These are phyloP conservation scores for Chesias legatella DNA, from an alignment of 2,888 invertebrate species.

Conservation along the genomic window DNA sequence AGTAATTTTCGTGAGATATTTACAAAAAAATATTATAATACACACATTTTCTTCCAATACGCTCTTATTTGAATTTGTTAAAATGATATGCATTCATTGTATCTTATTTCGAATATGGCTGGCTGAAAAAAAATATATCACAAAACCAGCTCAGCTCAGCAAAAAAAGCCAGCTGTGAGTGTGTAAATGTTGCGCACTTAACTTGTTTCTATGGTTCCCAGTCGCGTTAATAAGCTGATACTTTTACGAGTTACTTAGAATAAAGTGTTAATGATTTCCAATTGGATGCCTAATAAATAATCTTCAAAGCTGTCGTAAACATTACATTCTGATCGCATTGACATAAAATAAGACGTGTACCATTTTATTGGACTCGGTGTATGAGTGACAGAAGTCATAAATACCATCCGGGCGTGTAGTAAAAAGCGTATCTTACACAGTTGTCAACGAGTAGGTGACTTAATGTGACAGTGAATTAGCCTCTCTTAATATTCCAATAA, in stretches of 20 bases:
- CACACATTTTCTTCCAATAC: too few relatives aligned
- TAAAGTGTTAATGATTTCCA: conserved; percentile 36
- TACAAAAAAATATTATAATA: too few relatives aligned
- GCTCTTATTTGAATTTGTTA: too few relatives aligned
- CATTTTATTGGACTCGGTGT: conserved; percentile 53
- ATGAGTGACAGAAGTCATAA: conserved; percentile 64
- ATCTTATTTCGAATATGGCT: too few relatives aligned
- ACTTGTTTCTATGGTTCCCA: conserved; percentile 22
- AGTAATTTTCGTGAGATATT: too few relatives aligned
- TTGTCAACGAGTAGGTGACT: conserved; percentile 54
- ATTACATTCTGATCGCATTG: conserved; percentile 40
- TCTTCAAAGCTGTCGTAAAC: conserved; percentile 48
- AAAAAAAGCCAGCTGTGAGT: too few relatives aligned
- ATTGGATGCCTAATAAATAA: conserved; percentile 42
- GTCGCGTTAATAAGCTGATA: conserved; percentile 22
- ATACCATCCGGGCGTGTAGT: conserved; percentile 59
- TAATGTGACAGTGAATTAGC: conserved; percentile 66
- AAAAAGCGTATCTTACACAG: conserved; percentile 63
- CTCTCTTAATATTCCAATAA: conserved; percentile 57
- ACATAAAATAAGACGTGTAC: conserved; percentile 49
- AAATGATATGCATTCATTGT: too few relatives aligned
- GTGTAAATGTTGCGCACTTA: conserved; percentile 2
- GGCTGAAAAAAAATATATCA: too few relatives aligned
- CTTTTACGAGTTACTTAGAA: conserved; percentile 32
- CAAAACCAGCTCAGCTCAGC: too few relatives aligned